Base-by-base conservation (phyloP, 2,888 invertebrate genomes). In the Hipparchia sbordonii region DNA sequence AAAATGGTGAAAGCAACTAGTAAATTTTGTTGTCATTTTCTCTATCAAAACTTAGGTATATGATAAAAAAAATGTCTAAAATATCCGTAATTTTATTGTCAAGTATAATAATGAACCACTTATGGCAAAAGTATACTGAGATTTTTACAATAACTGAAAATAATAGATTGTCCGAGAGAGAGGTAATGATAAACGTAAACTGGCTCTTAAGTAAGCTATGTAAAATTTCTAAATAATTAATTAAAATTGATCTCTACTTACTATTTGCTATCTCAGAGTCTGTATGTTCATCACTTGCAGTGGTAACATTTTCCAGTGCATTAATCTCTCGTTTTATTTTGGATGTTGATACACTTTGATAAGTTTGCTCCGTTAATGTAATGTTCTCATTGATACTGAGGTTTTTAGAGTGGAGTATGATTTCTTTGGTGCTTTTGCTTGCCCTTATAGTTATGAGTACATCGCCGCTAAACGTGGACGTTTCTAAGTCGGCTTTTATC, bases 351-450 rank as follows among this genome's bases (percentile, higher is more conserved):
- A 91, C 84, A 77, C 85, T 87, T 70, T 92, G 91, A 81, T 91
- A 93, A 63, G 89, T 90, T 80, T 92, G 93, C 82, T 94, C 94
- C 33, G 91, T 91, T 52, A 94, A 85, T 76, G 86, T 89, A 66
- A 90, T 86, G 77, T 88, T 86, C 56, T 81, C 82, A 74, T 80
- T 85, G 76, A 94, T 85, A 80, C 81, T 84, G 81, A 93, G 84
- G 73, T 92, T 89, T 79, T 94, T 95, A 1, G 94, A 87, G 80
- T 95, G 95, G 74, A 95, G 82, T 65, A 93, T 87, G 8, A 95
- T 91, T 77, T 89, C 82, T 46, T 85, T 90, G 0, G 94, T 90
- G 74, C 81, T 81, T 72, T 81, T 79, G 61, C 77, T 88, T 0
- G 95, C 87, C 72, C 82, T 81, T 61, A 95, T 81, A 33, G 94